phyloP scores from a whole-genome alignment of 2,888 invertebrate genomes.

The Hyalella azteca region DNA sequence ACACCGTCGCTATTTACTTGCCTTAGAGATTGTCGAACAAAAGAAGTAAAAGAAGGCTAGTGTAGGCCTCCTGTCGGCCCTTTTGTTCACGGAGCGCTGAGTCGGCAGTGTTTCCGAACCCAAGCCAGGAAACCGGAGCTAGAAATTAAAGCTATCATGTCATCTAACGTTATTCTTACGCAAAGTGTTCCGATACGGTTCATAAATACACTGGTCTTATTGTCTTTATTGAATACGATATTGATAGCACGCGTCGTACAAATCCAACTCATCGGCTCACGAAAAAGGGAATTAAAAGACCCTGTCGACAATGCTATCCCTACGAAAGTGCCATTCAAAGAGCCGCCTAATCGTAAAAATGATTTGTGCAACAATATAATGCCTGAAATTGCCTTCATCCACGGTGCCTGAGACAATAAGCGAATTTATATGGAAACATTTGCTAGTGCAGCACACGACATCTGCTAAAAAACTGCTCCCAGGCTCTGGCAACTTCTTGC shows the following conservation, averaged over 20 bases:
- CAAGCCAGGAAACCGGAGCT: not conserved
- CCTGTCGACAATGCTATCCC: conserved; percentile 1
- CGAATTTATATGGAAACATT: conserved; percentile 25
- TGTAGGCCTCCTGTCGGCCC: not conserved
- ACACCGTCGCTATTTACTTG: not conserved
- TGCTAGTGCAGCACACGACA: not conserved
- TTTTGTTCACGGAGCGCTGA: conserved; percentile 27
- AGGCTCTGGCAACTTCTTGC: not conserved
- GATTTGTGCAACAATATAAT: conserved; percentile 34
- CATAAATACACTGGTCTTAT: not conserved
- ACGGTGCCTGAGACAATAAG: conserved; percentile 24
- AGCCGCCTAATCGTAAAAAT: conserved; percentile 34
- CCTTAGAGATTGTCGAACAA: not conserved
- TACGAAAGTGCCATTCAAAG: conserved; percentile 7
- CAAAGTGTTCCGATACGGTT: not conserved
- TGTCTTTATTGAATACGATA: conserved; percentile 8
- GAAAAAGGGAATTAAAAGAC: conserved; percentile 9
- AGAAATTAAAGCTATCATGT: not conserved
- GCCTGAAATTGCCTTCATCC: conserved; percentile 28
- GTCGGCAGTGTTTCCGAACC: not conserved
- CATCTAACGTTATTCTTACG: not conserved
- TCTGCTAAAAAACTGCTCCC: not conserved
- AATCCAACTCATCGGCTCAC: conserved; percentile 14
- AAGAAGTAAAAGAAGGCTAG: not conserved
- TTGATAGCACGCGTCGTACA: conserved; percentile 24